Percentiles rank a stretch among this genome's conserved stretches.
Evolutionary conservation across 2,888 invertebrate genomes (phyloP).

Genomic region (Helleia helle): DNA sequence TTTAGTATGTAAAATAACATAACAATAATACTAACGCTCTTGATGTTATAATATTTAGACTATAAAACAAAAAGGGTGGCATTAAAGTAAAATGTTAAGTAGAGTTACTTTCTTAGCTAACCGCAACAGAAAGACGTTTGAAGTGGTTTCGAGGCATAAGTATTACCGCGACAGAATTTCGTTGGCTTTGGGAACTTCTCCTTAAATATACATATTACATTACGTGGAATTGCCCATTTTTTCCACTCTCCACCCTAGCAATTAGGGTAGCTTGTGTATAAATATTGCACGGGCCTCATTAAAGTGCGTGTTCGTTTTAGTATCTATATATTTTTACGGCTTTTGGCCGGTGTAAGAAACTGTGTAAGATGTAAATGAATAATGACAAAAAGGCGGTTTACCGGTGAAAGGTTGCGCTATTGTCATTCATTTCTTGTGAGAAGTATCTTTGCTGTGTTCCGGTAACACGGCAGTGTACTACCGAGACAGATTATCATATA

Average conservation of each 20-base stretch:
- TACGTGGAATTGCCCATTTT: conserved; percentile 75
- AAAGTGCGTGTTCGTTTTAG: conserved; percentile 69
- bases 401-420: no score
- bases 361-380: conserved; percentile 61
- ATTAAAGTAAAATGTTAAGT: no score
- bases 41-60: neutral
- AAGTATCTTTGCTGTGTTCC: no score
- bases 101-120: conserved; percentile 42
- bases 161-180: conserved; percentile 65
- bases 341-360: conserved; percentile 49
- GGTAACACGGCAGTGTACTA: no score
- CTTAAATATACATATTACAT: conserved; percentile 75
- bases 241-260: conserved; percentile 74
- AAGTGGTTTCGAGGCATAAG: conserved; percentile 65
- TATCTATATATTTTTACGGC: conserved; percentile 61
- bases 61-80: conserved; percentile 1
- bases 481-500: no score
- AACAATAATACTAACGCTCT: no score
- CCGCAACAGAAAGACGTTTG: conserved; percentile 54
- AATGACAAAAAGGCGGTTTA: conserved; percentile 43
- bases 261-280: conserved; percentile 73
- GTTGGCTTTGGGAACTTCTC: conserved; percentile 56
- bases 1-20: no score
- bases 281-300: conserved; percentile 72
- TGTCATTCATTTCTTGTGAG: no score